Conservation (phyloP, 1,140 invertebrate species). For the Brachionus manjavacas region DNA sequence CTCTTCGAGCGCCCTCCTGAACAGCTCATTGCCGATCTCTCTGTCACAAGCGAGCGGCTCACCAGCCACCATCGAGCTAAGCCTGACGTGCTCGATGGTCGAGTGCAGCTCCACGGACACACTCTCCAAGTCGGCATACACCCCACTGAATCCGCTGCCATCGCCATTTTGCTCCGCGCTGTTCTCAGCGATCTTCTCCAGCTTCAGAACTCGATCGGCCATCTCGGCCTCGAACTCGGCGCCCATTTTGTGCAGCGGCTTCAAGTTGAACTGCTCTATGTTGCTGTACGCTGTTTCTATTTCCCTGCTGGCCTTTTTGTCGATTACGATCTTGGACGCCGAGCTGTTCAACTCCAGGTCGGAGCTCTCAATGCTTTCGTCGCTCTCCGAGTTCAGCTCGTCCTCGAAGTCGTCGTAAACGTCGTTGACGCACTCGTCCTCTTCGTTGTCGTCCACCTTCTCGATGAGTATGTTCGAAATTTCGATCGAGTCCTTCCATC, state of each 20-base stretch:
- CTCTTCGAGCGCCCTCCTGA: background rate
- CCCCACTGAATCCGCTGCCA: background rate
- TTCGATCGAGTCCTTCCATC: constrained; percentile 41
- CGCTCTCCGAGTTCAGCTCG: background rate
- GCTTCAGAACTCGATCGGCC: background rate
- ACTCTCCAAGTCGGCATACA: background rate
- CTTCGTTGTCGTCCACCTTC: background rate
- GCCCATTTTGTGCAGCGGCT: constrained; percentile 5
- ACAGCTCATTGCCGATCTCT: background rate
- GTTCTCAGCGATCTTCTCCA: background rate
- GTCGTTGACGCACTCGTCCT: constrained; percentile 21
- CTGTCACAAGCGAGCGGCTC: background rate
- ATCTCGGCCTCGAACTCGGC: constrained; percentile 22
- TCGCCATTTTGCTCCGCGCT: background rate
- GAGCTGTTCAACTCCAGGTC: background rate
- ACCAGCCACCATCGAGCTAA: background rate
- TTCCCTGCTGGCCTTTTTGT: constrained; percentile 1
- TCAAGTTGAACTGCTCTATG: constrained; percentile 8
- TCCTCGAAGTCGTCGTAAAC: constrained; percentile 14
- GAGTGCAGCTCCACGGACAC: constrained; percentile 7
- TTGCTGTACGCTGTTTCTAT: background rate
- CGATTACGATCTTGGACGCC: background rate
- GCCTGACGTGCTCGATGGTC: constrained; percentile 25
- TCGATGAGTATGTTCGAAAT: constrained; percentile 35
- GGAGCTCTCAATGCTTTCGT: constrained; percentile 23